Evolutionary conservation across 23 tunicate genomes (phyloP).

Genomic region (Phallusia fumigata): DNA sequence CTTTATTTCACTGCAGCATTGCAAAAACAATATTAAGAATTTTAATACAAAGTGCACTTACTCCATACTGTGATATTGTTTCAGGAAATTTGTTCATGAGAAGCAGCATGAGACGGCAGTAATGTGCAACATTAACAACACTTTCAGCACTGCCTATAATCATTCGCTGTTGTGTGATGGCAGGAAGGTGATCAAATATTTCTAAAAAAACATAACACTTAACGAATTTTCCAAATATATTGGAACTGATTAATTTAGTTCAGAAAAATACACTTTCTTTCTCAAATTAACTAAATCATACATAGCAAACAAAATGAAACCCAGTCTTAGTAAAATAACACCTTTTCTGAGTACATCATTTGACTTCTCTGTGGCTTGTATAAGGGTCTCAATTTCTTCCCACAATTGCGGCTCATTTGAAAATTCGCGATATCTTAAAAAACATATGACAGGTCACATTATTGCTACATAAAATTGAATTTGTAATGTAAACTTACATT

Average conservation of each 20-base stretch:
- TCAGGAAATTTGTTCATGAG: slow-evolving; percentile 65
- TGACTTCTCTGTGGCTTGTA: slow-evolving; percentile 36
- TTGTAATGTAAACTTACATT: slow-evolving; percentile 32
- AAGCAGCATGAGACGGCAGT: slow-evolving; percentile 43
- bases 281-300: too few species aligned
- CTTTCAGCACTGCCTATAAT: slow-evolving; percentile 45
- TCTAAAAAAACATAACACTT: slow-evolving; percentile 19
- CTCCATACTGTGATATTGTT: slow-evolving; percentile 61
- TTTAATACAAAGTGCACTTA: background rate
- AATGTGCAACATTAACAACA: slow-evolving; percentile 38
- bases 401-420: slow-evolving; percentile 37
- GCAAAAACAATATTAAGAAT: too few species aligned
- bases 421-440: slow-evolving; percentile 53
- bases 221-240: too few species aligned
- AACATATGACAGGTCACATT: background rate
- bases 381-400: slow-evolving; percentile 62
- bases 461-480: background rate
- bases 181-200: slow-evolving; percentile 58
- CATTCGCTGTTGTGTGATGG: slow-evolving; percentile 63
- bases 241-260: too few species aligned
- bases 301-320: too few species aligned
- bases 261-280: too few species aligned
- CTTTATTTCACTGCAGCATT: background rate
- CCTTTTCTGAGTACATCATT: slow-evolving; percentile 5
- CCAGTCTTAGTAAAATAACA: background rate